These are phyloP conservation scores for Rhamphomyia laevipes DNA, from an alignment of 2,888 invertebrate species.

Conservation along the genomic window DNA sequence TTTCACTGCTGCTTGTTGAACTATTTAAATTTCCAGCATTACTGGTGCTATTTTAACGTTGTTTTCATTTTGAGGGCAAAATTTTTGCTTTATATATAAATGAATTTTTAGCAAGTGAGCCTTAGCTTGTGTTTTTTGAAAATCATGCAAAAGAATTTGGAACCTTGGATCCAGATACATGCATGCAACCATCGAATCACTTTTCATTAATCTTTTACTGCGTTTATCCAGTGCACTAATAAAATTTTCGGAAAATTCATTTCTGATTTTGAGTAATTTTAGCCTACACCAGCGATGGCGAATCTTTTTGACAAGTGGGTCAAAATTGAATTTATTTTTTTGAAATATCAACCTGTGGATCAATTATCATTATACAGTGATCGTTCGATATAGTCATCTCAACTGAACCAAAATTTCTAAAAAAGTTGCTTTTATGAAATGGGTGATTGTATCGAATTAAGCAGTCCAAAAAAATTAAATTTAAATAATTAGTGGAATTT, in stretches of 20 bases:
- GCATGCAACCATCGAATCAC: slow-evolving; percentile 1
- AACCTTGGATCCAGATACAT: slow-evolving; percentile 2
- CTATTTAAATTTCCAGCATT: not conserved
- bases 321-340: no score
- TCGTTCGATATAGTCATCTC: no score
- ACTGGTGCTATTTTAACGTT: not conserved
- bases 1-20: not conserved
- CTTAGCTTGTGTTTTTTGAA: slow-evolving; percentile 2
- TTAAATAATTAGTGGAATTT: no score
- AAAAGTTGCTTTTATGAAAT: no score
- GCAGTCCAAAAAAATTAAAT: no score
- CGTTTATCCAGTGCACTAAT: not conserved
- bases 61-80: not conserved
- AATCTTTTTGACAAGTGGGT: no score
- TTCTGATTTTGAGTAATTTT: not conserved
- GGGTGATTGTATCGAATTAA: no score
- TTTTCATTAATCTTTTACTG: not conserved
- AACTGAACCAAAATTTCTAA: no score
- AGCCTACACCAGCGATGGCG: no score
- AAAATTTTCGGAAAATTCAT: not conserved
- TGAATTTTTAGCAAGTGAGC: slow-evolving; percentile 1
- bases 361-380: no score
- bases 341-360: no score
- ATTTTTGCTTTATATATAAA: not conserved
- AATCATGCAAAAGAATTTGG: not conserved